Evolutionary conservation across 2,797 vertebrate genomes (phyloP), one percentile per base, ranked within the genome.

Genomic region (Diceros bicornis): DNA sequence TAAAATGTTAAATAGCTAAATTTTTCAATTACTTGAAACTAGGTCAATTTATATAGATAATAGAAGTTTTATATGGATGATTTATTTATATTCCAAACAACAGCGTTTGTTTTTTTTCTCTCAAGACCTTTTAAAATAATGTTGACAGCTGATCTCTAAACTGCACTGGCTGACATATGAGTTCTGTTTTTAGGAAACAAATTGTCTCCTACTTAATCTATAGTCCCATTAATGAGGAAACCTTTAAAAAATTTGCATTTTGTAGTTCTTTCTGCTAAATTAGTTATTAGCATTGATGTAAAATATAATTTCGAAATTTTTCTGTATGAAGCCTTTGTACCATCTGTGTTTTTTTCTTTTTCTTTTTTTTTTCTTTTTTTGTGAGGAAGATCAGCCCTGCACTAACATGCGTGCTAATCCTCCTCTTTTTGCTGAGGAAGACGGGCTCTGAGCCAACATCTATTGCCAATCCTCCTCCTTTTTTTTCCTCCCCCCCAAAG

Each of bases 1-100:
- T 89, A 83, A 85, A 91, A 52, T 79, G 44, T 94, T 92, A 96
- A 86, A 71, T 62, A 95, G n/a, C 52, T 97, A 91, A 95, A 57
- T 94, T 74, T 77, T 91, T 95, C 71, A 93, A 2, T 81, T 79
- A 89, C 69, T 86, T 96, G 44, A 94, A 96, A 94, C 86, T 47
- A 92, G 61, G 25, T 82, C 81, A 81, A 21, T 69, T 95, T 91
- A 86, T 93, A 44, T 64, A 91, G 71, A 41, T 64, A 85, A 64
- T 86, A 90, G 41, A 86, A 68, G 6, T 77, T 92, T 71, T 79
- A 75, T 69, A 57, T 69, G 69, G 41, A 44, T 91, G 66, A 50
- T 71, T 89, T 78, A 83, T 86, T 92, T 94, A 74, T 57, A 86
- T 69, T 93, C 52, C 61, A 92, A 62, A 91, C 78, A 82, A 79